These are phyloP conservation scores for Bombus picipes DNA, from an alignment of 1,140 invertebrate species.

Conservation along the genomic window DNA sequence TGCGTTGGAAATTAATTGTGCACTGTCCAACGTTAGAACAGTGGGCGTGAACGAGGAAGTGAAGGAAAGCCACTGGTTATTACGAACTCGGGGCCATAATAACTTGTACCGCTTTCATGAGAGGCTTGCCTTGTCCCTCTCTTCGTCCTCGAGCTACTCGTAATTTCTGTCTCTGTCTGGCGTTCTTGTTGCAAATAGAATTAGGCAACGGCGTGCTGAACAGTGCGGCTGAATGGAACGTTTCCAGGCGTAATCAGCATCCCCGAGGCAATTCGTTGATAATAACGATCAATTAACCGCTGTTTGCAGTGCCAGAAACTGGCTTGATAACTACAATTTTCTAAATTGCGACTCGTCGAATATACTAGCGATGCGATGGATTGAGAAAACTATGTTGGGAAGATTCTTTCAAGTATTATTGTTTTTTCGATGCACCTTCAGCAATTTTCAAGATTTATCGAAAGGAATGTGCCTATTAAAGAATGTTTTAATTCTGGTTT, in stretches of 20 bases:
- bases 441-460: background rate
- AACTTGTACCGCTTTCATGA: slow-evolving; percentile 43
- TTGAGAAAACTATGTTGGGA: background rate
- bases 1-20: slow-evolving; percentile 56
- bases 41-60: slow-evolving; percentile 62
- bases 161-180: background rate
- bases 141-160: background rate
- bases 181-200: slow-evolving; percentile 29
- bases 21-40: slow-evolving; percentile 40
- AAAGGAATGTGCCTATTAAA: background rate
- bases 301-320: slow-evolving; percentile 11
- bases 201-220: slow-evolving; percentile 31
- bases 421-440: background rate
- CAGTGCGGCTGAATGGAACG: slow-evolving; percentile 26
- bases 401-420: background rate
- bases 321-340: background rate
- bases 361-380: background rate
- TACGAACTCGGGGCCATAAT: slow-evolving; percentile 41
- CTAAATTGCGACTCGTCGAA: slow-evolving; percentile 13
- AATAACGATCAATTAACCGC: slow-evolving; percentile 40
- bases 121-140: background rate
- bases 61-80: slow-evolving; percentile 57
- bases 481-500: background rate
- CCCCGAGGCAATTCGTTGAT: slow-evolving; percentile 10
- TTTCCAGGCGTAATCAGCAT: slow-evolving; percentile 27